A percentile compares a stretch with the other conserved stretches of the same genome.
Conservation (phyloP, 2,113 vertebrate genomes). For the Triplophysa dalaica region DNA sequence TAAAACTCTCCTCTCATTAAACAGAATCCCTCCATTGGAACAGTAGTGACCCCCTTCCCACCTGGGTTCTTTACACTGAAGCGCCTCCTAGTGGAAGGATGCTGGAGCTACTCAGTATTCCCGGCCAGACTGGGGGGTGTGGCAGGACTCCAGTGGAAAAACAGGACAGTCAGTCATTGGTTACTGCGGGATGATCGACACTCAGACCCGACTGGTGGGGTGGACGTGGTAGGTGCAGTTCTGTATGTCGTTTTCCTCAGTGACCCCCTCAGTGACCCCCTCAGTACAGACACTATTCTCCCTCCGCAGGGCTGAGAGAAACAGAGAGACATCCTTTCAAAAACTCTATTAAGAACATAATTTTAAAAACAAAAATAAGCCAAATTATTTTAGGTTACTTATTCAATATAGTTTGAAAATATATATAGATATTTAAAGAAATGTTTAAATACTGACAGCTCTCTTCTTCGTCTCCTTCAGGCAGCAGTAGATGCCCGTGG, state of each 20-base stretch:
- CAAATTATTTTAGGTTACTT: too few species aligned
- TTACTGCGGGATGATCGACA: constrained; percentile 51
- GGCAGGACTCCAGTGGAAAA: constrained; percentile 70
- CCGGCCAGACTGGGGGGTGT: constrained; percentile 69
- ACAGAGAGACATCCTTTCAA: neutral
- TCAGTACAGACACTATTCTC: constrained; percentile 70
- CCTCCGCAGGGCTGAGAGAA: constrained; percentile 61
- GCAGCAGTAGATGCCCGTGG: constrained; percentile 67
- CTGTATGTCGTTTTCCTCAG: constrained; percentile 62
- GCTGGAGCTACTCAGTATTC: constrained; percentile 71
- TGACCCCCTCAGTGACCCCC: constrained; percentile 61
- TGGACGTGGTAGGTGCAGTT: constrained; percentile 73
- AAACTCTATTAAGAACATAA: too few species aligned
- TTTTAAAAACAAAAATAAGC: too few species aligned
- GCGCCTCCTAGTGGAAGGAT: constrained; percentile 73
- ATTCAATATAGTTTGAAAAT: too few species aligned
- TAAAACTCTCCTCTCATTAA: constrained; percentile 53
- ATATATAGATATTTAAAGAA: neutral
- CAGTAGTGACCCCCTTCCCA: constrained; percentile 62
- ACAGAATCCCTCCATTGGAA: constrained; percentile 58
- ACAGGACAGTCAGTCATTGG: constrained; percentile 68
- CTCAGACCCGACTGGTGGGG: constrained; percentile 75
- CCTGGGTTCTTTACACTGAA: constrained; percentile 65
- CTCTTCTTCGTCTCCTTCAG: constrained; percentile 67
- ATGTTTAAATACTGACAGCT: constrained; percentile 41